Evolutionary conservation across 1,140 invertebrate genomes (phyloP).

Genomic region (Drosophila takahashii): DNA sequence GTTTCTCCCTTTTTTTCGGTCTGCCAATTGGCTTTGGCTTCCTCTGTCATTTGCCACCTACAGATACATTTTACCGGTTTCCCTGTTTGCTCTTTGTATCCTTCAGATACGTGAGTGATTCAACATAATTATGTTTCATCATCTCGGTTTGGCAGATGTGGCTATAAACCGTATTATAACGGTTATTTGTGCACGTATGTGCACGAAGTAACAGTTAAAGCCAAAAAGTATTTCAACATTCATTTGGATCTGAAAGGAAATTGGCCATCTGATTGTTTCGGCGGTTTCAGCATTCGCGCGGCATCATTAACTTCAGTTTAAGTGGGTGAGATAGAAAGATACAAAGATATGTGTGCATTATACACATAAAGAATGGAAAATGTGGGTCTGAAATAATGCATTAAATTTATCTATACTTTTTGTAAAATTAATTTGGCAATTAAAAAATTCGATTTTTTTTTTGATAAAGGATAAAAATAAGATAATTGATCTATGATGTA

Average conservation of each 20-base stretch:
- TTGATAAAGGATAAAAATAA: no score
- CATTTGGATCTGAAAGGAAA: constrained; percentile 60
- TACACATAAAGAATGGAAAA: neutral
- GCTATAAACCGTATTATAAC: constrained; percentile 71
- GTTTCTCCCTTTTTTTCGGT: constrained; percentile 5
- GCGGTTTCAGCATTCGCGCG: constrained; percentile 40
- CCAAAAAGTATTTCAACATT: constrained; percentile 74
- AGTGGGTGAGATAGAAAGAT: constrained; percentile 14
- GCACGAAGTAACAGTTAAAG: constrained; percentile 77
- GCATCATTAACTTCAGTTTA: constrained; percentile 56
- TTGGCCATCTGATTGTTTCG: constrained; percentile 75
- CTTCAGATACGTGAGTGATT: constrained; percentile 75
- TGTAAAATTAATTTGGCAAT: no score
- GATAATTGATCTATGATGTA: no score
- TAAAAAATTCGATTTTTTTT: no score
- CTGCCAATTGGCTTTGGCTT: neutral
- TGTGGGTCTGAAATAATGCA: no score
- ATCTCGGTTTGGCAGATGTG: constrained; percentile 36
- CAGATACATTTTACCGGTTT: constrained; percentile 14
- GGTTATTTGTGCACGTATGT: constrained; percentile 72
- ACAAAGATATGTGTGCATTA: neutral
- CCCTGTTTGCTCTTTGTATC: constrained; percentile 50
- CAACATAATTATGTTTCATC: constrained; percentile 78
- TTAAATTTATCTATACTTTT: no score
- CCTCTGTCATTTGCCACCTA: constrained; percentile 30